A percentile compares a stretch with the other conserved stretches of the same genome.
phyloP scores from a whole-genome alignment of 2,797 vertebrate genomes.

The Enteromius paludinosus region DNA sequence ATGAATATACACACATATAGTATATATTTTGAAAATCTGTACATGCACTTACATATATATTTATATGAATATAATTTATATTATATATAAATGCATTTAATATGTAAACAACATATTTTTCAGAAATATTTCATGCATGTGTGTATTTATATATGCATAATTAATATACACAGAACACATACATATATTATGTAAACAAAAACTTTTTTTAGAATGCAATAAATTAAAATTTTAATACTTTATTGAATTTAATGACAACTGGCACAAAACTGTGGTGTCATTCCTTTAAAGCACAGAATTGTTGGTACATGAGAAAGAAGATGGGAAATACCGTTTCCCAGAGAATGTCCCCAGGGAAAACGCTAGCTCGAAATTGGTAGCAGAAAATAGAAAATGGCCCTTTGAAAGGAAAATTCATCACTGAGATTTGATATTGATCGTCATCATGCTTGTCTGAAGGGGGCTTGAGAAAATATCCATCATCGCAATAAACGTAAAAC shows the following conservation, averaged over 20 bases:
- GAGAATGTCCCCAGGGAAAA: constrained; percentile 22
- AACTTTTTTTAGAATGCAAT: too few relatives aligned
- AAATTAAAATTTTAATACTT: too few relatives aligned
- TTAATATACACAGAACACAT: too few relatives aligned
- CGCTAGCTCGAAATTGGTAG: neutral
- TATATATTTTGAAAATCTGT: too few relatives aligned
- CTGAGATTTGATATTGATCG: constrained; percentile 54
- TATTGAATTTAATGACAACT: neutral
- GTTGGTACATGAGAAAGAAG: constrained; percentile 7
- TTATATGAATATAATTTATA: too few relatives aligned
- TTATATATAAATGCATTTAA: too few relatives aligned
- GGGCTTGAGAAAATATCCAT: constrained; percentile 54
- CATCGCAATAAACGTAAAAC: constrained; percentile 46
- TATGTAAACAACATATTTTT: too few relatives aligned
- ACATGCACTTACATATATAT: too few relatives aligned
- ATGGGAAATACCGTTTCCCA: constrained; percentile 13
- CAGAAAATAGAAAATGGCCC: constrained; percentile 40
- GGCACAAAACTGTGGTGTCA: neutral
- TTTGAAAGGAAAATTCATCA: constrained; percentile 49
- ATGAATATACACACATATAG: too few relatives aligned
- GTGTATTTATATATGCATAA: too few relatives aligned
- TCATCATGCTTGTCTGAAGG: constrained; percentile 36
- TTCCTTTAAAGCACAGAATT: constrained; percentile 10
- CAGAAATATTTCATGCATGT: too few relatives aligned
- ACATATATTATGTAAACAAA: too few relatives aligned